Base-by-base conservation (phyloP, 1,140 invertebrate species). In the Drosophila saltans region DNA sequence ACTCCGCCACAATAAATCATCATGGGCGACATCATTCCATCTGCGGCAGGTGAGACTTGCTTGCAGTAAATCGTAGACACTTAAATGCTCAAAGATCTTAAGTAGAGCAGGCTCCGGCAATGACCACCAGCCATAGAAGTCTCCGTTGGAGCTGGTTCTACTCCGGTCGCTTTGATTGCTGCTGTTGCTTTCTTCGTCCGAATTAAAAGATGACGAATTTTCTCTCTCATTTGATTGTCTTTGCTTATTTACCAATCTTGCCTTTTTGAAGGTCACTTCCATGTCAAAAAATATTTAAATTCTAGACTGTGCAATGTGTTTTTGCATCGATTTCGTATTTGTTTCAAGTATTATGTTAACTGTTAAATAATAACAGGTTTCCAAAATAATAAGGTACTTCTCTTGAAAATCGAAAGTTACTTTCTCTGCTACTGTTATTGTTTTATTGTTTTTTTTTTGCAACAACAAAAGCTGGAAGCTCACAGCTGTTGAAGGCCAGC, bases 1-100 rank as follows among this genome's bases (percentile, higher is more conserved):
- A 69, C 94, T 92, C 70, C 95, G 95, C 96, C 96, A 96, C 1
- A 96, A 82, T 45, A 96, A 93, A 81, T 96, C 94, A 88, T 96
- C 95, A 56, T 93, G 93, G 11, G 94, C 94, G 6, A 95, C 93
- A 61, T 93, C 84, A 73, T 94, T 93, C 95, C 95, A 96, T 1
- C 93, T 91, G 69, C 93, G 93, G 78, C 94, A 96, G 2, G 94
- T 93, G 57, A 93, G 81, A 9, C 95, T 93, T 16, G 93, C 94
- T 57, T 91, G 93, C 1, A 94, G 60, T 3, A 96, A 77, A 66
- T 96, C 94, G 48, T 92, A 92, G 1, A 95, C 94, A 68, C 92
- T 92, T 9, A 97, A 92, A 71, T 94, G 94, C 48, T 93, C 92
- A 78, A 96, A 96, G 41, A 97, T 95, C 63, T 95, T 93, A 0